Evolutionary conservation across 2,113 vertebrate species (phyloP).

Genomic region (Capreolus pygargus): DNA sequence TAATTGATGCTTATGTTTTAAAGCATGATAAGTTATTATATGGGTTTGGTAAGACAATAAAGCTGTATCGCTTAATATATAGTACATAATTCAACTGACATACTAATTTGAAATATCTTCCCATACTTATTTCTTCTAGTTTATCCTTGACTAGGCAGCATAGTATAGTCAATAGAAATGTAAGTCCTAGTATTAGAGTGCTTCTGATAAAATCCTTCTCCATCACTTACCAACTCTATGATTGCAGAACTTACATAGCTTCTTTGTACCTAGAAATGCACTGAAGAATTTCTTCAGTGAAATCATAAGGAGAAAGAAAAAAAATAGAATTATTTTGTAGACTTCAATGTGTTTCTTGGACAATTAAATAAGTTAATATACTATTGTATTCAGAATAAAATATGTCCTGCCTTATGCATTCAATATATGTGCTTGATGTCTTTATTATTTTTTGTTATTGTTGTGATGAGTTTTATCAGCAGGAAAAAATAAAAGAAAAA

Average conservation of each 20-base stretch:
- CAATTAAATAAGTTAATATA: not conserved
- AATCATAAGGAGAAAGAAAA: not conserved
- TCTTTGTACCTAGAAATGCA: not conserved
- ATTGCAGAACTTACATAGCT: not conserved
- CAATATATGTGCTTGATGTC: not conserved
- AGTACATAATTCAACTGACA: not conserved
- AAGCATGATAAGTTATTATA: not conserved
- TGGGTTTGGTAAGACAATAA: constrained; percentile 3
- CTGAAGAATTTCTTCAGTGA: not conserved
- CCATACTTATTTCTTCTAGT: not conserved
- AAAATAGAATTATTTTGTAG: not conserved
- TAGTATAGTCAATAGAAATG: not conserved
- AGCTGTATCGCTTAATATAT: not conserved
- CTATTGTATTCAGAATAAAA: not conserved
- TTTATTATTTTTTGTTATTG: not conserved
- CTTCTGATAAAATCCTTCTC: not conserved
- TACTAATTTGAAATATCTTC: not conserved
- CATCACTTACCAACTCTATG: not conserved
- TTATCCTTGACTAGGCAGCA: not conserved
- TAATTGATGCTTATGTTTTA: not conserved
- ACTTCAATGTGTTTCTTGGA: not conserved
- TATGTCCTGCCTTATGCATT: not conserved
- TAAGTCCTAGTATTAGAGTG: not conserved
- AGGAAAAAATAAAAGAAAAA: not conserved
- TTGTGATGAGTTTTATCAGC: not conserved